Evolutionary conservation across 2,888 invertebrate species (phyloP), one percentile per base, ranked within the genome.

Genomic region (Trichogramma dendrolimi): DNA sequence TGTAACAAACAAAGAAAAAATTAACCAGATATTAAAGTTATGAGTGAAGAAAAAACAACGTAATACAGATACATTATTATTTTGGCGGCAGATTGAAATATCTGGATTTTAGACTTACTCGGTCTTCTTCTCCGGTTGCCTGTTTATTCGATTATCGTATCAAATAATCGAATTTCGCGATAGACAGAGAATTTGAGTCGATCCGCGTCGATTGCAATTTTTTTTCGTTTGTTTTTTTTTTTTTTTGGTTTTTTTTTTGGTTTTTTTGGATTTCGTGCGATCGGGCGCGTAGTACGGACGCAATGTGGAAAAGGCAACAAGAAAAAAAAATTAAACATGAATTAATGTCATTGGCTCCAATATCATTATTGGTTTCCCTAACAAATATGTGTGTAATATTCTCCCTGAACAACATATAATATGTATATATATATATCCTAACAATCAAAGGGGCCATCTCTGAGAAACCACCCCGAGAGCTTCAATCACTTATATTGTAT

Each of bases 61-160:
- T 48, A 50, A 47, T 10, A 53, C 48, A 50, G 38, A 41, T 40
- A n/a, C 6, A 10, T 14, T 50, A 41, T 49, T 41, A 41, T 51
- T 39, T 65, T 38, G 38, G 7, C 39, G 11, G 39, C 43, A 49
- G 41, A 49, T 49, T 54, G 49, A 41, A 53, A 40, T 63, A 27
- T 61, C 51, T 61, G 44, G 51, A 46, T 10, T 46, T 69, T 66
- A 63, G 68, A 86, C 86, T 86, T 84, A 86, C 86, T 86, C 86
- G 82, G 80, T 84, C 82, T 84, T 86, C 81, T 83, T 84, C 81
- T 86, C 85, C 81, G 84, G 85, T 80, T 86, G 85, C 83, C 83
- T 81, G 79, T 79, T 79, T 79, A 73, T 78, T 75, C 82, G 79
- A 81, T 73, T 75, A 27, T 27, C 27, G 27, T 27, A 27, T 27